These are phyloP conservation scores for Lithosia quadra DNA, from an alignment of 2,888 invertebrate species.

Conservation along the genomic window DNA sequence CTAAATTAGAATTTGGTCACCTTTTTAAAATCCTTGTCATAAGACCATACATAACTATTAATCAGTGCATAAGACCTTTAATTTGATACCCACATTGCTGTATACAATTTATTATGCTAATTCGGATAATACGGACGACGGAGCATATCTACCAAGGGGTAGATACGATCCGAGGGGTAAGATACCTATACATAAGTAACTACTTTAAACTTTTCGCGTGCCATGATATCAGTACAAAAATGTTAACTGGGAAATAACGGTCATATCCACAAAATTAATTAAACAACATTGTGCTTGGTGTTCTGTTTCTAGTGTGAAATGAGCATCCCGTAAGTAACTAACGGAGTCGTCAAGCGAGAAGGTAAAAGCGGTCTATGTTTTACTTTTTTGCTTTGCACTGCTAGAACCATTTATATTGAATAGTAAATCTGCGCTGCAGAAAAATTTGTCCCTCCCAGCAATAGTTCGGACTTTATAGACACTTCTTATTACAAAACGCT, in stretches of 20 bases:
- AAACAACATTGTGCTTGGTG: not conserved
- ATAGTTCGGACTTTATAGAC: not conserved
- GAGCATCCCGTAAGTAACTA: not conserved
- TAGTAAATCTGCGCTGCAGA: not conserved
- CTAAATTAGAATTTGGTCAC: too few species aligned
- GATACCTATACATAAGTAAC: too few species aligned
- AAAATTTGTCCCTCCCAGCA: not conserved
- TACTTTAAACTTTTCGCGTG: not conserved
- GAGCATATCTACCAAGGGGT: too few species aligned
- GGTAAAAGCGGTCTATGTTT: not conserved
- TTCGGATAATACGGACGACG: too few species aligned
- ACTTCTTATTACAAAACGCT: not conserved
- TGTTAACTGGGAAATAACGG: not conserved
- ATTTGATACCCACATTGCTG: too few species aligned
- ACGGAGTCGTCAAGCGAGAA: constrained; percentile 1
- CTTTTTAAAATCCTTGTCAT: too few species aligned
- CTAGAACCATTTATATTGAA: not conserved
- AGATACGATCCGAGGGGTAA: too few species aligned
- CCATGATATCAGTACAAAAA: not conserved
- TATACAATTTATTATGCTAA: too few species aligned
- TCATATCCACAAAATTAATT: not conserved
- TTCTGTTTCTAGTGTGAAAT: not conserved
- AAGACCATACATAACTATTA: too few species aligned
- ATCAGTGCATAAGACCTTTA: too few species aligned
- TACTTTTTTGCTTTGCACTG: not conserved